These are phyloP conservation scores for Rhombomys opimus DNA, from an alignment of 2,113 vertebrate genomes.

Conservation along the genomic window DNA sequence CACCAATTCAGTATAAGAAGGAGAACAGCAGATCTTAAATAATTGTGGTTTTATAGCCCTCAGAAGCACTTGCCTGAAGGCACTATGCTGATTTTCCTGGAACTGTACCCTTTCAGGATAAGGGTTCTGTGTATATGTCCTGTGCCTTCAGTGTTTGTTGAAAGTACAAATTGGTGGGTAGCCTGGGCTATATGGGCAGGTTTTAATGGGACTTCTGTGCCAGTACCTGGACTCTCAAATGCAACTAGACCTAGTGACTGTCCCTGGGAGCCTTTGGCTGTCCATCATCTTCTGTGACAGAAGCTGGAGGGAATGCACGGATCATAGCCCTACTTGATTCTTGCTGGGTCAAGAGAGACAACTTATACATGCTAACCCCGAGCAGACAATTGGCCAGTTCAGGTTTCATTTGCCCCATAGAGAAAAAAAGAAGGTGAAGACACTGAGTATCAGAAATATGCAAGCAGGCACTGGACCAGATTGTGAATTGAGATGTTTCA, in stretches of 20 bases:
- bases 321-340: background rate
- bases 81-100: background rate
- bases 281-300: background rate
- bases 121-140: background rate
- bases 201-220: background rate
- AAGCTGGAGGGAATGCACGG: background rate
- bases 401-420: background rate
- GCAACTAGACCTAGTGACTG: background rate
- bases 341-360: background rate
- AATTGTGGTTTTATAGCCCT: background rate
- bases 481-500: background rate
- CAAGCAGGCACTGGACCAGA: background rate
- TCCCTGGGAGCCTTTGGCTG: background rate
- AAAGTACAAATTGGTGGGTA: background rate
- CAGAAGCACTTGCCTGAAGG: background rate
- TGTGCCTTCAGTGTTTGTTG: background rate
- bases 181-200: background rate
- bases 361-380: background rate
- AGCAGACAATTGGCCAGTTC: background rate
- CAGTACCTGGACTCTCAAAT: background rate
- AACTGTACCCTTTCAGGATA: background rate
- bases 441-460: background rate
- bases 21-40: background rate
- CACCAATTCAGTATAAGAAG: background rate
- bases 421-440: background rate